Conservation (phyloP, 2,797 vertebrate species). For the Linurgus olivaceus region DNA sequence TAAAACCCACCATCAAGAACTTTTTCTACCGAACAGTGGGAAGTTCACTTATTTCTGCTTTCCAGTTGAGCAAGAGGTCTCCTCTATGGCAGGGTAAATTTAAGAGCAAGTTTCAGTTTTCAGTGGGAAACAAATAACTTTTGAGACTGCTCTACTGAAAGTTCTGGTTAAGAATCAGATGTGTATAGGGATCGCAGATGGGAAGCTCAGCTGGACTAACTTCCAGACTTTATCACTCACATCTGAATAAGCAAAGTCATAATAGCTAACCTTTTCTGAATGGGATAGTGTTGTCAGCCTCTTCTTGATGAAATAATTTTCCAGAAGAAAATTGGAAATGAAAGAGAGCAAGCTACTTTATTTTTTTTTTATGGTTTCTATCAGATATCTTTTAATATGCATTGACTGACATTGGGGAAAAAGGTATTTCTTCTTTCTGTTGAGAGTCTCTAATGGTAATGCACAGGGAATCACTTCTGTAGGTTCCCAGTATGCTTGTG, state of each 20-base stretch:
- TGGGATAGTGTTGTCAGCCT: not conserved
- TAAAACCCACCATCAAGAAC: constrained; percentile 88
- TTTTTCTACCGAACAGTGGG: constrained; percentile 85
- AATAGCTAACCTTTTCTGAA: constrained; percentile 31
- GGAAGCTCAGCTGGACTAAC: constrained; percentile 52
- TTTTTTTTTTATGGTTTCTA: not conserved
- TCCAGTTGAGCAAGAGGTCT: constrained; percentile 83
- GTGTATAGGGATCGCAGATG: not conserved
- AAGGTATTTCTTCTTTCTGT: not conserved
- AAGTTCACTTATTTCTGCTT: constrained; percentile 79
- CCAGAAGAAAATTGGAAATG: constrained; percentile 23
- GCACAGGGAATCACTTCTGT: not conserved
- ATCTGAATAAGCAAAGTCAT: constrained; percentile 18
- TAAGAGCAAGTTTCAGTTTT: constrained; percentile 80
- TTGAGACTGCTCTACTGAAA: constrained; percentile 37
- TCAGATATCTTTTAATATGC: constrained; percentile 15
- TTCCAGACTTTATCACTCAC: constrained; percentile 25
- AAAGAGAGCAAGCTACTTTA: constrained; percentile 6
- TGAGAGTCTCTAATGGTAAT: not conserved
- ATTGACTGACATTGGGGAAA: not conserved
- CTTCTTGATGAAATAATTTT: constrained; percentile 16
- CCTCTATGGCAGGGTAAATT: constrained; percentile 84
- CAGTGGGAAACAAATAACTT: constrained; percentile 66
- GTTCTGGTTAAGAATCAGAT: constrained; percentile 23
- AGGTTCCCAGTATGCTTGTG: not conserved